Evolutionary conservation across 2,888 invertebrate genomes (phyloP).

Genomic region (Hermodice carunculata): DNA sequence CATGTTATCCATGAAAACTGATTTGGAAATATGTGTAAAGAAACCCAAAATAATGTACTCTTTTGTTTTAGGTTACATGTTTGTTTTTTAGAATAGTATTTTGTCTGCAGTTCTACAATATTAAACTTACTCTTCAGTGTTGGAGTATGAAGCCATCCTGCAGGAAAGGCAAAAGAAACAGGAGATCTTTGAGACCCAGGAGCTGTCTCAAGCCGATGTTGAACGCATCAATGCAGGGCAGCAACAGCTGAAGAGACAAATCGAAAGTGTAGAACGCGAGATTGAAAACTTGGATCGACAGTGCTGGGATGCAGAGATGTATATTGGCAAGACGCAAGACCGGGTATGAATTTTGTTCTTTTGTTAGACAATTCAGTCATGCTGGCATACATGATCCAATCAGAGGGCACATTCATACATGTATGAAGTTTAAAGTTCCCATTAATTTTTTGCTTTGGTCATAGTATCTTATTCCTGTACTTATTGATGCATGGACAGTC

Average conservation of each 20-base stretch:
- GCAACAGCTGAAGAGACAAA: conserved; percentile 51
- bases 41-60: too few species aligned
- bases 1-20: too few species aligned
- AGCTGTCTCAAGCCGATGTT: conserved; percentile 58
- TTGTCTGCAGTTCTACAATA: too few species aligned
- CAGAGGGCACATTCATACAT: background rate
- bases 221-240: conserved; percentile 52
- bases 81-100: too few species aligned
- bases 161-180: conserved; percentile 45
- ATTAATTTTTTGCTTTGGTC: too few species aligned
- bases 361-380: too few species aligned
- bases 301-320: conserved; percentile 54
- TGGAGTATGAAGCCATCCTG: conserved; percentile 42
- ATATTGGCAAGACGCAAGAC: conserved; percentile 51
- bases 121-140: too few species aligned
- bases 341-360: conserved; percentile 40
- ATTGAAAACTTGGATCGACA: conserved; percentile 49
- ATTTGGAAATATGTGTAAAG: too few species aligned
- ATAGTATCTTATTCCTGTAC: too few species aligned
- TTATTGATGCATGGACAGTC: too few species aligned
- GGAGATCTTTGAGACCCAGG: conserved; percentile 55
- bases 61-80: too few species aligned
- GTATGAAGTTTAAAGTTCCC: background rate
- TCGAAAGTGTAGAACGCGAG: conserved; percentile 48
- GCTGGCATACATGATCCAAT: too few species aligned